A percentile compares a stretch with the other conserved stretches of the same genome.
Evolutionary conservation across 2,797 vertebrate species (phyloP).

Genomic region (Gephyroberyx darwinii): DNA sequence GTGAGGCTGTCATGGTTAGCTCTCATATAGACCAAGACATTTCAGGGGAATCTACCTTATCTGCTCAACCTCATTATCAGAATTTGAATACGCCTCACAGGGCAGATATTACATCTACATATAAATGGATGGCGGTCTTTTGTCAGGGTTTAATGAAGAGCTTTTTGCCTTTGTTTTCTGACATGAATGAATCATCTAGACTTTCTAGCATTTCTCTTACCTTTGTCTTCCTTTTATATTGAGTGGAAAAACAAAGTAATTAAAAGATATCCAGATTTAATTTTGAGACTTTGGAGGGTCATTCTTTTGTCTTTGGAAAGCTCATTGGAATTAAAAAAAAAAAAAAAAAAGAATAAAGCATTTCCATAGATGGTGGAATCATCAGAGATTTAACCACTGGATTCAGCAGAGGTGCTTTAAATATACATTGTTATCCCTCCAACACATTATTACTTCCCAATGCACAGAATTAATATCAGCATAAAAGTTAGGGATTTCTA

Average conservation of each 20-base stretch:
- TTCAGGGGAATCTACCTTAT: constrained; percentile 38
- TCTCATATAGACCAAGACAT: constrained; percentile 17
- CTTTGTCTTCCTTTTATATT: constrained; percentile 27
- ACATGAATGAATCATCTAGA: constrained; percentile 66
- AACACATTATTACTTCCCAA: constrained; percentile 25
- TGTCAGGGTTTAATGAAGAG: constrained; percentile 62
- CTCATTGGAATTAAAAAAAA: constrained; percentile 51
- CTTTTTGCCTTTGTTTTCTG: constrained; percentile 59
- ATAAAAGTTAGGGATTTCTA: constrained; percentile 15
- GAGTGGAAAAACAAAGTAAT: constrained; percentile 51
- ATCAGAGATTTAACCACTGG: constrained; percentile 23
- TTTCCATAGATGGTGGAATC: constrained; percentile 39
- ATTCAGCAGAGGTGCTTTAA: constrained; percentile 11
- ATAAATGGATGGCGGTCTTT: constrained; percentile 67
- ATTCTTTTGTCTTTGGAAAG: constrained; percentile 51
- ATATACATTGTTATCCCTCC: constrained; percentile 18
- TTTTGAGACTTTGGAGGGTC: constrained; percentile 42
- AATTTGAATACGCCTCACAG: constrained; percentile 58
- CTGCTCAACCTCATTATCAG: constrained; percentile 56
- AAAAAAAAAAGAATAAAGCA: constrained; percentile 30
- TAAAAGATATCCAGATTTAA: constrained; percentile 65
- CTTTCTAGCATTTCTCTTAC: constrained; percentile 37
- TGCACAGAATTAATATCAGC: constrained; percentile 42
- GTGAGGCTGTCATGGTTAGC: constrained; percentile 14
- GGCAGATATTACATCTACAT: constrained; percentile 75